Base-by-base conservation (phyloP, 1,140 invertebrate genomes). In the Psilanteris sp. region DNA sequence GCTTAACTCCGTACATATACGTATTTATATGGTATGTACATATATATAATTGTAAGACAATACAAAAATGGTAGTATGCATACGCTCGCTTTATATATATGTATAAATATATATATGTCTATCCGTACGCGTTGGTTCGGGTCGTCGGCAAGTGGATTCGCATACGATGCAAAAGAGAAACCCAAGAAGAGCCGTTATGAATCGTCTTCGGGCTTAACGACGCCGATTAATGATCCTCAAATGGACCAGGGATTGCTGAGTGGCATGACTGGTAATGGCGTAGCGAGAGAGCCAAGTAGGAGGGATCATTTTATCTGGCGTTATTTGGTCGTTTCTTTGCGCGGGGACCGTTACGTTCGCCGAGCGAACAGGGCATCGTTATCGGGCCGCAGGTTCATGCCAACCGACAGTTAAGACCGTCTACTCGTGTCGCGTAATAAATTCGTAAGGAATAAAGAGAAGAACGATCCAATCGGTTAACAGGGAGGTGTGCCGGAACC, bases 401-500 rank as follows among this genome's bases (percentile, higher is more conserved):
- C 81, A 80, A 80, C 75, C 79, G 79, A 84, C 86, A 87, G 85
- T 87, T 87, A 87, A 84, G 81, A 76, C 66, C 72, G 73, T 80
- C 74, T 73, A 80, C 74, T 80, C 78, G 81, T 78, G 82, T 78
- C 73, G 48, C 77, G 85, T 83, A 82, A 87, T 87, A 88, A 87
- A 88, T 87, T 85, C 79, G 81, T 78, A 64, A 76, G 24, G 74
- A 74, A 77, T 66, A 71, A 55, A 72, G 73, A 76, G 66, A 50
- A 54, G 62, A 37, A 76, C 54, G 83, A 85, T 83, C 81, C 80
- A 83, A 81, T 81, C 82, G 81, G 83, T 87, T 88, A 88, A 84
- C 79, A 78, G 80, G 81, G 81, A 87, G 86, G 87, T 87, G 86
- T 87, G 86, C 83, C 87, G 80, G 83, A 83, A 82, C 79, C 86